phyloP scores from a whole-genome alignment of 2,797 vertebrate species.

The Pygocentrus nattereri region DNA sequence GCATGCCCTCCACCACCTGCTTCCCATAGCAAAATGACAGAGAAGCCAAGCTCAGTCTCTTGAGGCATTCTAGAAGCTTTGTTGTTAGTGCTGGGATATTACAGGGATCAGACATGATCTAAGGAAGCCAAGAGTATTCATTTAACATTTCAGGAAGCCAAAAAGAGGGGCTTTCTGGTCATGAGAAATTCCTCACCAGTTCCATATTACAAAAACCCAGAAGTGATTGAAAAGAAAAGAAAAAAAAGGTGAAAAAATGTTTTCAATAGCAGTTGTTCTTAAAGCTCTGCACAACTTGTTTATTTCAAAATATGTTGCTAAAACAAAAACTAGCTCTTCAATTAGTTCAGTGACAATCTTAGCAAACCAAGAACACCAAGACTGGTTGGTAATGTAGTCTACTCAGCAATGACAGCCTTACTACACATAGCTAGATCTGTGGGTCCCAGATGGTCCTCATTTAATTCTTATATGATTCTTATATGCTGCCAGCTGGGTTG shows the following conservation, averaged over 20 bases:
- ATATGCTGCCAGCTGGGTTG: no score
- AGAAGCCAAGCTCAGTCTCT: slow-evolving; percentile 19
- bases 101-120: background rate
- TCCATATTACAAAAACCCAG: slow-evolving; percentile 3
- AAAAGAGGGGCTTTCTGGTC: background rate
- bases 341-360: no score
- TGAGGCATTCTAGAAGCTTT: background rate
- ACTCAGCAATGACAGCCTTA: no score
- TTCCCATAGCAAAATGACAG: slow-evolving; percentile 31
- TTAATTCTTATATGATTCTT: no score
- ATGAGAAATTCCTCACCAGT: slow-evolving; percentile 15
- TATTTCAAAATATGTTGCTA: no score
- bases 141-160: background rate
- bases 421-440: no score
- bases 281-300: no score
- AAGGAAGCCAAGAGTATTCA: background rate
- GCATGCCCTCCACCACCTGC: slow-evolving; percentile 33
- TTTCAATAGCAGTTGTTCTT: no score
- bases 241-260: background rate
- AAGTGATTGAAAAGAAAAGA: background rate
- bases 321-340: no score
- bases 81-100: background rate
- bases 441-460: no score
- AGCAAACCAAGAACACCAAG: no score
- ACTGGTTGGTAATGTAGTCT: no score